A percentile compares a stretch with the other conserved stretches of the same genome.
phyloP scores from a whole-genome alignment of 2,113 vertebrate genomes.

The Phaetusa simplex region DNA sequence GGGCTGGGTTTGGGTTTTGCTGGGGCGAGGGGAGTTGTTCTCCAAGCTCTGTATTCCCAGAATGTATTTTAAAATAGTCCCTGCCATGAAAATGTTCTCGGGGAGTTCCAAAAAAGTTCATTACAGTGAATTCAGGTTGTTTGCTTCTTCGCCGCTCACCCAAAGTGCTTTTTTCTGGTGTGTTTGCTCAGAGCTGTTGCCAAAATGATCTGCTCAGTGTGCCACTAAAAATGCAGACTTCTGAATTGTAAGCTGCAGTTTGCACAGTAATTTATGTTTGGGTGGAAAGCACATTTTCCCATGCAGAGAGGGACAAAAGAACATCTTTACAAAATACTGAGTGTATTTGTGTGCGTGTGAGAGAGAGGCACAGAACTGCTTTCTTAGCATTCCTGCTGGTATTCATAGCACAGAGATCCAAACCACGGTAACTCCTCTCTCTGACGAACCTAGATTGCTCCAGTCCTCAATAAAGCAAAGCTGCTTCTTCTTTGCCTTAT shows the following conservation, averaged over 20 bases:
- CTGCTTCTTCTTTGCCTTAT: not conserved
- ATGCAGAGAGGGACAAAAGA: constrained; percentile 45
- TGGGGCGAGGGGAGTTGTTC: not conserved
- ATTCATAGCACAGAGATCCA: not conserved
- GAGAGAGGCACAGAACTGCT: not conserved
- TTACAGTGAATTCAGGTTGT: constrained; percentile 1
- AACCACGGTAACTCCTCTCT: not conserved
- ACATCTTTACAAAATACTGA: constrained; percentile 23
- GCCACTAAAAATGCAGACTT: constrained; percentile 33
- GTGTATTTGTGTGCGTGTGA: not conserved
- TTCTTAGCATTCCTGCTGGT: not conserved
- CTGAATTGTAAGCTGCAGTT: constrained; percentile 4
- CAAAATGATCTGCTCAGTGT: not conserved
- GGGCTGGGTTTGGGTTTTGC: not conserved
- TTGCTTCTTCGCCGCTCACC: not conserved
- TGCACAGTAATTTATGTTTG: constrained; percentile 32
- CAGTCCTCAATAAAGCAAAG: not conserved
- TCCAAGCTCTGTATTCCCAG: not conserved
- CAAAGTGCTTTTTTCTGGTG: not conserved
- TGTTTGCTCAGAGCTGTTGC: constrained; percentile 40
- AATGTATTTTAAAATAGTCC: not conserved
- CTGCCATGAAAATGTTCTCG: not conserved
- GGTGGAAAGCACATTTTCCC: constrained; percentile 60
- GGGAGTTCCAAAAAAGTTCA: not conserved
- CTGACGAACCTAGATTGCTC: not conserved